phyloP scores from a whole-genome alignment of 2,888 invertebrate species.

The Oscheius sp. region DNA sequence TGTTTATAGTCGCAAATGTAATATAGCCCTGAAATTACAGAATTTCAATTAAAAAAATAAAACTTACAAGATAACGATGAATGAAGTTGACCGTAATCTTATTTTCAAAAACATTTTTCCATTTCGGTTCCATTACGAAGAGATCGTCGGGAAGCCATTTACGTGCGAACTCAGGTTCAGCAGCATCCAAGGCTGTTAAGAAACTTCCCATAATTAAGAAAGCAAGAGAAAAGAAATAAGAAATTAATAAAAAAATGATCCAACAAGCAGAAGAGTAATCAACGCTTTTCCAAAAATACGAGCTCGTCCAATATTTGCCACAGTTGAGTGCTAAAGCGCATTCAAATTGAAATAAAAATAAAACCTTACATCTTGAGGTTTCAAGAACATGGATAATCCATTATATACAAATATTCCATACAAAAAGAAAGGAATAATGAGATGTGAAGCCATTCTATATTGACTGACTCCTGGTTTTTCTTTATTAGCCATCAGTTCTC shows the following conservation, averaged over 20 bases:
- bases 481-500: slow-evolving; percentile 2
- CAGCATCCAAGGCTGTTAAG: neutral
- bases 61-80: neutral
- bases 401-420: slow-evolving; percentile 4
- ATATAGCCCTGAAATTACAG: neutral
- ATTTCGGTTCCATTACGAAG: neutral
- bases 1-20: neutral
- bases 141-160: slow-evolving; percentile 4
- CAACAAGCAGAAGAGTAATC: slow-evolving; percentile 1
- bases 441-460: slow-evolving; percentile 4
- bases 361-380: neutral
- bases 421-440: neutral
- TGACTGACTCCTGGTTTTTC: slow-evolving; percentile 14
- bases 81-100: neutral
- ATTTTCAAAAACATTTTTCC: slow-evolving; percentile 3
- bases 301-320: slow-evolving; percentile 3
- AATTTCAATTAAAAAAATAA: neutral
- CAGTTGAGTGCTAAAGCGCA: neutral
- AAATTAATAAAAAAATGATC: too few relatives aligned
- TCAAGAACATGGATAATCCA: neutral
- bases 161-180: slow-evolving; percentile 6
- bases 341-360: neutral
- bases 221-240: too few relatives aligned
- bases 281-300: neutral
- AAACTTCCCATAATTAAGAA: neutral